phyloP scores from a whole-genome alignment of 2,888 invertebrate genomes.

The Protophormia terraenovae region DNA sequence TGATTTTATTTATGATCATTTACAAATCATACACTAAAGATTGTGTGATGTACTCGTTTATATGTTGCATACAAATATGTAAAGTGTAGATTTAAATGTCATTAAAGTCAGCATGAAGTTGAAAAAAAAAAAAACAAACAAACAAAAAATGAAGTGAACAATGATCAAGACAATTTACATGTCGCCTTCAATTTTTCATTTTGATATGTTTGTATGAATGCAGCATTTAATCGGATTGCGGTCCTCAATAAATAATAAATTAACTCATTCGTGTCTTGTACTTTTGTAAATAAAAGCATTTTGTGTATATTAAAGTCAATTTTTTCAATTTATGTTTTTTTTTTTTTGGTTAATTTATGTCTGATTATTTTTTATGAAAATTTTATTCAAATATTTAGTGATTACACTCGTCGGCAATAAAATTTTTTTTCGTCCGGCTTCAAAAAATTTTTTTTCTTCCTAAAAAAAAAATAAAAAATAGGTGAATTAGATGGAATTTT shows the following conservation, averaged over 20 bases:
- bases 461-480: no score
- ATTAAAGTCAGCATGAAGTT: slow-evolving; percentile 38
- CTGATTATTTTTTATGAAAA: neutral
- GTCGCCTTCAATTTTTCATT: slow-evolving; percentile 60
- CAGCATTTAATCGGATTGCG: slow-evolving; percentile 60
- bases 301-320: no score
- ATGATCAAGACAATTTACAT: slow-evolving; percentile 57
- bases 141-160: neutral
- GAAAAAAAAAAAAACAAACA: neutral
- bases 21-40: slow-evolving; percentile 4
- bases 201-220: slow-evolving; percentile 23
- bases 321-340: no score
- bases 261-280: slow-evolving; percentile 49
- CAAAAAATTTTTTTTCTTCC: no score
- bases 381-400: no score
- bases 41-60: slow-evolving; percentile 11
- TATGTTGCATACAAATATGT: neutral
- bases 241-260: slow-evolving; percentile 57
- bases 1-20: slow-evolving; percentile 41
- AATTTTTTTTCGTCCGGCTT: no score
- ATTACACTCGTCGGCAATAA: no score
- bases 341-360: neutral
- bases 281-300: neutral
- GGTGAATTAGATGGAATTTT: no score
- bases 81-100: slow-evolving; percentile 10